Conservation (phyloP, 2,888 invertebrate species). For the Pteria penguin region DNA sequence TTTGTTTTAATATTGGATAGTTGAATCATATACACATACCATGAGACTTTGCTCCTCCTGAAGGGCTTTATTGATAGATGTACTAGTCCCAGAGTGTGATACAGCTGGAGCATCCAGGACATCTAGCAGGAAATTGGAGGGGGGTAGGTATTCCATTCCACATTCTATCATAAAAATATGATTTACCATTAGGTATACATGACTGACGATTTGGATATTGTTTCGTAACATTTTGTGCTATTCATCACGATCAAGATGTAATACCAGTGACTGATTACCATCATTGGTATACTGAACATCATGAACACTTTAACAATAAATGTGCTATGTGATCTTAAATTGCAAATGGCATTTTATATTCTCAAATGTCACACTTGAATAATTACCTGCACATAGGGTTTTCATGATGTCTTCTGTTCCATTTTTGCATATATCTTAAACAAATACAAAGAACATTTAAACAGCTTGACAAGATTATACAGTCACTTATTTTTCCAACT, state of each 20-base stretch:
- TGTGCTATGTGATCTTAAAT: too few species aligned
- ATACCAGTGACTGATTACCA: too few species aligned
- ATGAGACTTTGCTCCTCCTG: slow-evolving; percentile 63
- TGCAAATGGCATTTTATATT: background rate
- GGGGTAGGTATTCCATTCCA: slow-evolving; percentile 71
- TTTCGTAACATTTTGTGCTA: too few species aligned
- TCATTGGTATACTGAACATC: too few species aligned
- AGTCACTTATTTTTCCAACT: too few species aligned
- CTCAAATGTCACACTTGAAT: background rate
- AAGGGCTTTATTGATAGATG: slow-evolving; percentile 45
- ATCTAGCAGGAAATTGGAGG: slow-evolving; percentile 71
- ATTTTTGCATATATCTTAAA: slow-evolving; percentile 82
- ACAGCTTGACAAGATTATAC: too few species aligned
- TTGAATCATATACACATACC: slow-evolving; percentile 30
- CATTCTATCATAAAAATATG: slow-evolving; percentile 57
- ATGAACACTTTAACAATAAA: too few species aligned
- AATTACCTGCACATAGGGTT: slow-evolving; percentile 83
- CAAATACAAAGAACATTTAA: slow-evolving; percentile 18
- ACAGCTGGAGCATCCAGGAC: slow-evolving; percentile 63
- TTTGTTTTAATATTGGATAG: too few species aligned
- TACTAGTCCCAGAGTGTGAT: slow-evolving; percentile 29
- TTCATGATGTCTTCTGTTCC: slow-evolving; percentile 86
- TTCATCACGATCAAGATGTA: too few species aligned
- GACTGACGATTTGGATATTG: too few species aligned
- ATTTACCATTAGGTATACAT: background rate